Base-by-base conservation (phyloP, 2,797 vertebrate species). In the Cirrhinus mrigala region DNA sequence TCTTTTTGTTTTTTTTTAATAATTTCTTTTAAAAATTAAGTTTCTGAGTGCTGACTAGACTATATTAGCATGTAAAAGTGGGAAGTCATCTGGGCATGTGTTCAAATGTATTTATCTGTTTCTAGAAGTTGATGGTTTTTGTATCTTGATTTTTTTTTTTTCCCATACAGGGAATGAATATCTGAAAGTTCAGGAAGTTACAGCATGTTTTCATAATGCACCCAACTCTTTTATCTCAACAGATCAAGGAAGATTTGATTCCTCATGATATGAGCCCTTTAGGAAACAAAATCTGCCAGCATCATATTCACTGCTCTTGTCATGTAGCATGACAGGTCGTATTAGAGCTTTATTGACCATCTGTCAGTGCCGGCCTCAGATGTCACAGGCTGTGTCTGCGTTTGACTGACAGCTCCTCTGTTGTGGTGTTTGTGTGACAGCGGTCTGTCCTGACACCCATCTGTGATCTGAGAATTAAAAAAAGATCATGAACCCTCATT, bases 291-390 rank as follows among this genome's bases (percentile, higher is more conserved):
- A 81, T 81, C 77, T 37, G 3, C 54, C 40, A 50, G 85, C 79
- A 68, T 89, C 80, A 87, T 64, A 80, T 82, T 80, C 66, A 40
- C 68, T 70, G 76, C 75, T 81, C 70, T 69, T 86, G 88, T 84
- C 82, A 75, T 86, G 79, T 83, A 79, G 66, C 81, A 84, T 87
- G 89, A 89, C 87, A 79, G 84, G 69, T 27, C 69, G 40, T 84
- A 86, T 86, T 79, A 87, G 70, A 74, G 68, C 78, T 82, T 58
- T 86, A 91, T 89, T 88, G 87, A 90, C 74, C 84, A 90, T 88
- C 86, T 89, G 85, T 83, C 89, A 80, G 81, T 29, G 76, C 24
- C 5, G 40, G 50, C 83, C 83, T 88, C 44, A 64, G 48, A 70
- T 84, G 82, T 64, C 71, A 70, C 16, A 58, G 70, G 58, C 81